Evolutionary conservation across 2,113 vertebrate species (phyloP).

Genomic region (Patagioenas fasciata): DNA sequence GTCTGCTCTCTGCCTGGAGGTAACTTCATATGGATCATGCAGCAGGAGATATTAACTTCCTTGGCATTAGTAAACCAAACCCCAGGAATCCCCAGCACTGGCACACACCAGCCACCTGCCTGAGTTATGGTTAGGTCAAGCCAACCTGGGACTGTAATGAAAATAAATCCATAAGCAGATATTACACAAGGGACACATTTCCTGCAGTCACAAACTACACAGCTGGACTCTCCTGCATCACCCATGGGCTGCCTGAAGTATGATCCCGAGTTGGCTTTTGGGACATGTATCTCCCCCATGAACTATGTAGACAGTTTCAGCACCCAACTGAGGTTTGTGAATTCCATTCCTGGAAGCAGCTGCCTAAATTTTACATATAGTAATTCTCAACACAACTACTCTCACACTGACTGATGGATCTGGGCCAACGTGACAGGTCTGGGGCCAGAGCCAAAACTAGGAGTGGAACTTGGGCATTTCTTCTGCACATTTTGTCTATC

Average conservation of each 20-base stretch:
- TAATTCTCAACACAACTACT: neutral
- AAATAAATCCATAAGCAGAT: neutral
- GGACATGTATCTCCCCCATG: neutral
- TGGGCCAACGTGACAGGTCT: neutral
- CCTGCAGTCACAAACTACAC: neutral
- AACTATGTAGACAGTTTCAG: neutral
- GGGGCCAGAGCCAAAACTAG: neutral
- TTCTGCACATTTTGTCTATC: neutral
- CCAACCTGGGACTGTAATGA: neutral
- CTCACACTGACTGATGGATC: neutral
- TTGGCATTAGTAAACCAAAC: neutral
- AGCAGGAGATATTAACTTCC: neutral
- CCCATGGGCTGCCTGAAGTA: neutral
- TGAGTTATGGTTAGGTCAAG: neutral
- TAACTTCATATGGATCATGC: neutral
- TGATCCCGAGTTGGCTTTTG: neutral
- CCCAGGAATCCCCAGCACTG: neutral
- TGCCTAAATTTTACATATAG: neutral
- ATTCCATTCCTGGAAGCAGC: neutral
- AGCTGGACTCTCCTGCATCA: accelerated
- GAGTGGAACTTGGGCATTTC: neutral
- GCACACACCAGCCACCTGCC: neutral
- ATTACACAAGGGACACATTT: neutral
- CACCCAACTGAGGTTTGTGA: neutral
- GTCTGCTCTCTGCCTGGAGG: neutral